Percentiles rank a stretch among this genome's conserved stretches.
Conservation (phyloP, 64 coral and sea anemone species). For the Dendronephthya gigantea region DNA sequence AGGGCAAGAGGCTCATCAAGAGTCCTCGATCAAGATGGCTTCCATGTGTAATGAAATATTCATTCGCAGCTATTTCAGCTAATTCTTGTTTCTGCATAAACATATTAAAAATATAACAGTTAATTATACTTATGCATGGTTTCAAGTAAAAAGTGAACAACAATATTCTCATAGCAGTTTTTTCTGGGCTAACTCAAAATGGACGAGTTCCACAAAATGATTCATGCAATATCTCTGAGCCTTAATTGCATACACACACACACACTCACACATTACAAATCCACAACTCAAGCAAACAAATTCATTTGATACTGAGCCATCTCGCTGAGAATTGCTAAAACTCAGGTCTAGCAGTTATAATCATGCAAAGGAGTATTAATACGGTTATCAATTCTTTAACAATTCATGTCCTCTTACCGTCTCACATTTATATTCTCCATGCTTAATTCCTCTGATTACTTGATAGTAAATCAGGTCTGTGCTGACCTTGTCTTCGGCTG, state of each 20-base stretch:
- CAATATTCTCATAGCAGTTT: too few species aligned
- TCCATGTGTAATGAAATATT: neutral
- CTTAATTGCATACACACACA: too few species aligned
- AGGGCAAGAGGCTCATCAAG: neutral
- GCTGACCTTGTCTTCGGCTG: neutral
- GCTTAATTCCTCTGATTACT: slow-evolving; percentile 9
- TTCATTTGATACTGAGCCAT: too few species aligned
- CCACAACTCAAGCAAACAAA: too few species aligned
- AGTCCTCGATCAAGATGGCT: neutral
- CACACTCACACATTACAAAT: too few species aligned
- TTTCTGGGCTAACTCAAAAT: too few species aligned
- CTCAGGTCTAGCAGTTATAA: too few species aligned
- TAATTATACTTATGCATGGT: neutral
- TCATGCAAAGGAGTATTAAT: too few species aligned
- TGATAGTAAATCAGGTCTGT: slow-evolving; percentile 7
- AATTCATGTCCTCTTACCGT: neutral
- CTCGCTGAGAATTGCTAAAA: too few species aligned
- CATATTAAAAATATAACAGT: neutral
- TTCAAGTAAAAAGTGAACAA: neutral
- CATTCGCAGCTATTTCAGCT: slow-evolving; percentile 6
- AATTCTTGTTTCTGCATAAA: slow-evolving; percentile 7
- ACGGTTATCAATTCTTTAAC: too few species aligned
- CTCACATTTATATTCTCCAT: slow-evolving; percentile 12
- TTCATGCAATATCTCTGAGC: too few species aligned
- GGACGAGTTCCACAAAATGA: too few species aligned